A percentile compares a stretch with the other conserved stretches of the same genome.
Evolutionary conservation across 2,113 vertebrate species (phyloP).

Genomic region (Myodes glareolus): DNA sequence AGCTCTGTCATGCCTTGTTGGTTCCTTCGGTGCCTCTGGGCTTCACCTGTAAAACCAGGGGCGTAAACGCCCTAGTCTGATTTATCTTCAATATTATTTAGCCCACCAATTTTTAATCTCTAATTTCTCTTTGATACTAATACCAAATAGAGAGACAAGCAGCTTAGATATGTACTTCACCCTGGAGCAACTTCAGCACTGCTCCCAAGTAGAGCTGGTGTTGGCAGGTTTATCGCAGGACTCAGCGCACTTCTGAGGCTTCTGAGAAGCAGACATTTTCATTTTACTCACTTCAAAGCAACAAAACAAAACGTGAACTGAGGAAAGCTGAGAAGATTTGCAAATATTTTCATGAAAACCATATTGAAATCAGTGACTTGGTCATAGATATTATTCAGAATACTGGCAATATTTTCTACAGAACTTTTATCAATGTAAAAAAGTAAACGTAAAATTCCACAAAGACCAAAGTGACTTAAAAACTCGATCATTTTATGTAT

Average conservation of each 20-base stretch:
- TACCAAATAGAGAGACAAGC: background rate
- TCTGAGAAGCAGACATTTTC: constrained; percentile 26
- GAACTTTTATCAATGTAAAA: constrained; percentile 52
- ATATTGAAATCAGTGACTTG: constrained; percentile 7
- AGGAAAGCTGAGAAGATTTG: constrained; percentile 43
- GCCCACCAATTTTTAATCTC: constrained; percentile 11
- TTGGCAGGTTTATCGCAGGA: background rate
- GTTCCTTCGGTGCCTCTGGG: background rate
- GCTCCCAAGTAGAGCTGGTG: background rate
- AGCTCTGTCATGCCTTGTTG: background rate
- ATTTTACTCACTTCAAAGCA: constrained; percentile 42
- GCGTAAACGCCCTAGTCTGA: background rate
- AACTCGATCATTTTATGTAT: background rate
- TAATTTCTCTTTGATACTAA: constrained; percentile 1
- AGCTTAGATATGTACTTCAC: background rate
- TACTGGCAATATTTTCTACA: background rate
- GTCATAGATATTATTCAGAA: constrained; percentile 50
- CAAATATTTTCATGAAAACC: constrained; percentile 44
- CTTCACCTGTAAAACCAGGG: background rate
- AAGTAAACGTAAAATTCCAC: background rate
- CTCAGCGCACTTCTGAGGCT: background rate
- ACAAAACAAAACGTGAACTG: constrained; percentile 49
- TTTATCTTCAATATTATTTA: constrained; percentile 19
- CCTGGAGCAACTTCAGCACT: background rate
- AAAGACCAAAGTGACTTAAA: constrained; percentile 1